Base-by-base conservation (phyloP, 2,888 invertebrate genomes). In the Eristalis intricaria region DNA sequence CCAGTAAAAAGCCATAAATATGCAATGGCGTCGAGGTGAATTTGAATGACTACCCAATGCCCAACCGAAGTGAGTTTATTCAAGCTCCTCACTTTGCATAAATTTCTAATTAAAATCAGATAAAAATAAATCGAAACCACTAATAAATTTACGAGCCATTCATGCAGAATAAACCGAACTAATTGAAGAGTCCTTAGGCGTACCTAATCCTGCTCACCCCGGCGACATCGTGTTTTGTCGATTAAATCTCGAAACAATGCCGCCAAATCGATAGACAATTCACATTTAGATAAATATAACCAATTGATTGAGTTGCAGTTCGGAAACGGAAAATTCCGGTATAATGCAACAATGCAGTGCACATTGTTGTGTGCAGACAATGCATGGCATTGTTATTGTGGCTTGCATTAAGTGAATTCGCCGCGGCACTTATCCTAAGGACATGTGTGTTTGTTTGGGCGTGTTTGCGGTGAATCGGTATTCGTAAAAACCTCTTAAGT, bases 361-460 rank as follows among this genome's bases (percentile, higher is more conserved):
- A 22, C 38, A 74, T 74, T 74, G 74, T 74, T 64, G 32, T 22
- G 23, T 5, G 10, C 11, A 64, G n/a, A 74, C 74, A 74, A 74
- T 74, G 19, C 35, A 15, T 22, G 43, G 10, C 63, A 50, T 63
- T 50, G 63, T 73, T 60, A 50, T 32, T 64, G 35, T 22, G 11
- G 26, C n/a, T 22, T 32, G 32, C 35, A 58, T 32, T 69, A 13
- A 69, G 50, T 69, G 43, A 19, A 19, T 26, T 60, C 26, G n/a
- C 11, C 4, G 0, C 22, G 60, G 26, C 60, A 26, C 22, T 60
- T 26, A 23, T 23, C 60, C 60, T 11, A 11, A 60, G 60, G 60
- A 60, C 60, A 60, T 23, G 43, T n/a, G 43, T 19, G n/a, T 50
- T 50, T 50, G n/a, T 50, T n/a, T 5, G 43, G 43, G 43, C 7